Base-by-base conservation (phyloP, 2,888 invertebrate species). In the Dynastes tityus region DNA sequence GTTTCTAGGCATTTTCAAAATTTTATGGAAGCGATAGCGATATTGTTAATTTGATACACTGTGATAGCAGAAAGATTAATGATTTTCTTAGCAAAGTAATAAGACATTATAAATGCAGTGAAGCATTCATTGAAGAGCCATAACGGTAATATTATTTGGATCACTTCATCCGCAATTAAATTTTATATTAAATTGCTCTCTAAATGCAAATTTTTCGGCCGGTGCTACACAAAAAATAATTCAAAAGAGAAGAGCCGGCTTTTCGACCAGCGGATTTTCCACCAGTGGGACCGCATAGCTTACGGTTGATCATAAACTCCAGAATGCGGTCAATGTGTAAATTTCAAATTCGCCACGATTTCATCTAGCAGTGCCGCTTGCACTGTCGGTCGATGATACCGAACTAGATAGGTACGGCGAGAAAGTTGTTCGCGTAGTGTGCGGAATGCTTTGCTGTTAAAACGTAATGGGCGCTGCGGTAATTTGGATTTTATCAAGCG, bases 401-500 rank as follows among this genome's bases (percentile, higher is more conserved):
- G 45, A 40, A 67, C 55, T 71, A 37, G 71, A 55, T 71, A 71
- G 51, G 68, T 74, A 74, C 45, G 27, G 45, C 45, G 45, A 61
- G 61, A 74, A 74, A 74, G 73, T 74, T 74, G 45, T 61, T 74
- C 73, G 61, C 16, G 22, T 68, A 68, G 53, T 27, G 61, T 27
- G 63, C 73, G 73, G 61, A 74, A 78, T 67, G 78, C 68, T 80
- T 78, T 77, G 71, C 78, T 71, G 77, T 78, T 78, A 71, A 76
- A 78, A 74, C 76, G 78, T 78, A 80, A 78, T 75, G 80, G 73
- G 68, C 65, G 71, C 78, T 73, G 70, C 80, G 80, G 82, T 80
- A 81, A 82, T 82, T 82, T 81, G 81, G 82, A 82, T 82, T 79
- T 79, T 82, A 82, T 82, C 82, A 61, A 71, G 55, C 55, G 65